phyloP scores from a whole-genome alignment of 2,113 vertebrate species.

The Pipra filicauda region DNA sequence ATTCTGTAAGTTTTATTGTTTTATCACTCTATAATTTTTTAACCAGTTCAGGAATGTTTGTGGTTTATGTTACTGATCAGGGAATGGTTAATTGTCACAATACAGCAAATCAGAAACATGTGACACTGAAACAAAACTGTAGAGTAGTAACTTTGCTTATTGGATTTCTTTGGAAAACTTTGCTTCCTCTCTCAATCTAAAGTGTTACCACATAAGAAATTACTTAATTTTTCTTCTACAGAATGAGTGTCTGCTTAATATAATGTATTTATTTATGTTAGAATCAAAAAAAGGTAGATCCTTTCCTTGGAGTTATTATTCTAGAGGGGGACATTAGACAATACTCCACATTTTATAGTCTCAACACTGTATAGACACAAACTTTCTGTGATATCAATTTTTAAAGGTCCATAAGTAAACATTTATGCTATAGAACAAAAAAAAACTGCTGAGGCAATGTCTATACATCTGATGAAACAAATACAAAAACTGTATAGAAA shows the following conservation, averaged over 20 bases:
- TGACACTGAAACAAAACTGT: not conserved
- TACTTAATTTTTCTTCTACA: not conserved
- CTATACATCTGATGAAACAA: not conserved
- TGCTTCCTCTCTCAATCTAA: not conserved
- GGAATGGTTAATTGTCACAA: not conserved
- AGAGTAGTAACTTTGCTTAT: not conserved
- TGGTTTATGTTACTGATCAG: not conserved
- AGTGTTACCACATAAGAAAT: not conserved
- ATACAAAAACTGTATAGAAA: not conserved
- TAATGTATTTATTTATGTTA: not conserved
- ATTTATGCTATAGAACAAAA: not conserved
- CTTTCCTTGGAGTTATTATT: not conserved
- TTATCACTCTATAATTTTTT: not conserved
- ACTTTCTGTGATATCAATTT: not conserved
- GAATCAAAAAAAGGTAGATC: not conserved
- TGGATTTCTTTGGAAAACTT: not conserved
- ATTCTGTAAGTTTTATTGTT: not conserved
- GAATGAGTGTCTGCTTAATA: not conserved
- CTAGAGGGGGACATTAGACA: not conserved
- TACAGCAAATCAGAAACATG: not conserved
- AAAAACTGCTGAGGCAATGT: not conserved
- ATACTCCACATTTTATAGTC: not conserved
- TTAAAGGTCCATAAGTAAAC: not conserved
- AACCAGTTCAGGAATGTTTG: accelerated
- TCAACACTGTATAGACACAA: not conserved